Percentiles rank a stretch among this genome's conserved stretches.
phyloP scores from a whole-genome alignment of 2,113 vertebrate genomes.

The Vidua chalybeata region DNA sequence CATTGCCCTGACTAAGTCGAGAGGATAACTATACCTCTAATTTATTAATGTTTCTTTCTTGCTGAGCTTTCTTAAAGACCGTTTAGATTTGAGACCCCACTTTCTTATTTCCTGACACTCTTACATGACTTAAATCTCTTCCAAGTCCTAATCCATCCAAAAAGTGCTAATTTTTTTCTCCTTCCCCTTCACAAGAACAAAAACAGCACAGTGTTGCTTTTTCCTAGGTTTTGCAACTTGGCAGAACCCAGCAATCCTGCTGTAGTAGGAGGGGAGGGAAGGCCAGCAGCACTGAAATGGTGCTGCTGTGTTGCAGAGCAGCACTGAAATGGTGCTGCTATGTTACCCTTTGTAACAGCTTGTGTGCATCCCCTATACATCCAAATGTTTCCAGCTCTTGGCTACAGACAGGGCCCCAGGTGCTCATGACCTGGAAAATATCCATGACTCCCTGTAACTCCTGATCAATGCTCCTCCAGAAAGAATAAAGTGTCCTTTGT shows the following conservation, averaged over 20 bases:
- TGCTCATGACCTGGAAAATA: background rate
- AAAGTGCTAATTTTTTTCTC: background rate
- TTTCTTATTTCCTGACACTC: background rate
- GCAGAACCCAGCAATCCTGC: background rate
- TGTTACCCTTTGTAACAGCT: background rate
- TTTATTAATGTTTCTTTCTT: background rate
- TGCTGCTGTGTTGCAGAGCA: background rate
- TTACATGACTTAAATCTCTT: background rate
- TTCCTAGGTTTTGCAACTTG: constrained; percentile 14
- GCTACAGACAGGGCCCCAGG: background rate
- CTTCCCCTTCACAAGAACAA: background rate
- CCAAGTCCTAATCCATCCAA: background rate
- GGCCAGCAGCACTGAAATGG: background rate
- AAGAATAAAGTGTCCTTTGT: accelerated
- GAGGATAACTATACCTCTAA: background rate
- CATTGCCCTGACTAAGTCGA: background rate
- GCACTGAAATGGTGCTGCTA: background rate
- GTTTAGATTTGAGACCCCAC: background rate
- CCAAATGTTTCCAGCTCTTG: background rate
- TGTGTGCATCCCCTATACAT: background rate
- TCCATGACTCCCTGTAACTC: background rate
- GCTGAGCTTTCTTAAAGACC: background rate
- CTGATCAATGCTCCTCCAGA: background rate
- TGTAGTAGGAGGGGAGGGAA: background rate
- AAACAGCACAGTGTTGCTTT: constrained; percentile 2